Base-by-base conservation (phyloP, 2,113 vertebrate species). In the Tympanuchus pallidicinctus region DNA sequence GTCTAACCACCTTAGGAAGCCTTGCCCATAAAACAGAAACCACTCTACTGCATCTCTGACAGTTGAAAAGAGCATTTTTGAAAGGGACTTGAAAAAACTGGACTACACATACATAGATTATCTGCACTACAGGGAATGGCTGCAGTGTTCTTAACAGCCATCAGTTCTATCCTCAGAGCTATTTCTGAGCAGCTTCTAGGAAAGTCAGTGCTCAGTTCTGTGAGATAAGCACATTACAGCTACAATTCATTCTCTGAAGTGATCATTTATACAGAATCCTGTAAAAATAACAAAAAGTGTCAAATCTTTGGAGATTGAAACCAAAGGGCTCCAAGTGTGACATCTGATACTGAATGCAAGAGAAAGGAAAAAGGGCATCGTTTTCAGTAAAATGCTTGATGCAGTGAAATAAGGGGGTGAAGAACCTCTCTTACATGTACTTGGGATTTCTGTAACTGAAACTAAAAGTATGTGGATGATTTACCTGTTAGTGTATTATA, bases 231-330 rank as follows among this genome's bases (percentile, higher is more conserved):
- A 5, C 1, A 10, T 4, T 69, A 48, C 56, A 66, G 48, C n/a
- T 54, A 10, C 43, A 74, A 25, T 25, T 27, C 30, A 25, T 22
- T 47, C 38, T 74, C 77, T 43, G 27, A 40, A 48, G 40, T 2
- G 2, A 57, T 7, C 0, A 0, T 14, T 80, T 12, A n/a, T 14
- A 66, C 3, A 66, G 24, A 70, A 42, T 27, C 18, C 24, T 72
- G 21, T 18, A 28, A 59, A 71, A 71, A 14, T 64, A 50, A 56
- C 25, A 20, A 28, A 47, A 79, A 28, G 10, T 2, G 9, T 19
- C 54, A 85, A 30, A 54, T 90, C 72, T 90, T 67, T 21, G 7
- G 20, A 76, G 27, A 79, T 13, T 59, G 19, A 75, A 45, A 81
- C 28, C 63, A 64, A 72, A 87, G 69, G 0, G 40, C 3, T 2